These are phyloP conservation scores for Leptocoma aspasia DNA, from an alignment of 2,113 vertebrate species.

Conservation along the genomic window DNA sequence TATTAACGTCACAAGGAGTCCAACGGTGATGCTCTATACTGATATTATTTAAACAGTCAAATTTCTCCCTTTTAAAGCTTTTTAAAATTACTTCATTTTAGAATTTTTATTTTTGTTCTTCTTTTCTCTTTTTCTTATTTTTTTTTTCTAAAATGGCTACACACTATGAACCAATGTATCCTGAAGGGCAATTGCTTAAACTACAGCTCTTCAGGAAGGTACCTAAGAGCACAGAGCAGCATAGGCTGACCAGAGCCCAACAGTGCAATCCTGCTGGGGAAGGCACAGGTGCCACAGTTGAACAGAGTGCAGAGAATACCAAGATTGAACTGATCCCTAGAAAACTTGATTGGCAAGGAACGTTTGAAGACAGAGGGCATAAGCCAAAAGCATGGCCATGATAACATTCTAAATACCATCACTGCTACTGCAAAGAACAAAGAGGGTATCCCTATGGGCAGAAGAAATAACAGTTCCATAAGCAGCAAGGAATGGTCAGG, in stretches of 20 bases:
- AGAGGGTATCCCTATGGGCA: rapidly evolving
- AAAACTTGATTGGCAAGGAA: neutral
- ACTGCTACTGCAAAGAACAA: neutral
- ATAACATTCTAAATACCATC: neutral
- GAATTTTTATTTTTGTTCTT: neutral
- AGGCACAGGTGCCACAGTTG: neutral
- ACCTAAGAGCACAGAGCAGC: neutral
- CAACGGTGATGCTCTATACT: neutral
- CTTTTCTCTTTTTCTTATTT: neutral
- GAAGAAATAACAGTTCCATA: neutral
- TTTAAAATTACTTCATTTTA: neutral
- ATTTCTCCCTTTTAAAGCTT: neutral
- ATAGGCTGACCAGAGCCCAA: neutral
- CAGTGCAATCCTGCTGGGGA: neutral
- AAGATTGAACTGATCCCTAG: neutral
- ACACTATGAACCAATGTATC: neutral
- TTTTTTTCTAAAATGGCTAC: neutral
- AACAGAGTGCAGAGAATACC: neutral
- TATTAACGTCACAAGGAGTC: neutral
- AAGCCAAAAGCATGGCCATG: neutral
- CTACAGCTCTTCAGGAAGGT: neutral
- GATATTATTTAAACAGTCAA: neutral
- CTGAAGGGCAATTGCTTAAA: neutral
- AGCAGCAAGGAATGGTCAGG: neutral
- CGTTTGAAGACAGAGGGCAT: neutral